Conservation (phyloP, 2,113 vertebrate genomes). For the Dermatemys mawii region DNA sequence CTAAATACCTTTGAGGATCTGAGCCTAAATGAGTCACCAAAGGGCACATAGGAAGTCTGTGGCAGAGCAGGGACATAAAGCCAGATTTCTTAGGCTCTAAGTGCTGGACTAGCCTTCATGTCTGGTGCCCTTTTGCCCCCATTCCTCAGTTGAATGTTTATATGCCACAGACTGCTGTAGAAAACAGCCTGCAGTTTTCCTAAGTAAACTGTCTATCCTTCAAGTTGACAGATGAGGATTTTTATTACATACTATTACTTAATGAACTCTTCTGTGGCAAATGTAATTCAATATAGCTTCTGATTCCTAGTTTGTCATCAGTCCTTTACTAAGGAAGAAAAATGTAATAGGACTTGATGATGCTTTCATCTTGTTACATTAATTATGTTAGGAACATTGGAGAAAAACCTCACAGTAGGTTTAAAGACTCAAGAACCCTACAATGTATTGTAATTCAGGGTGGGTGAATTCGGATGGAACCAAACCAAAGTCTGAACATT, state of each 20-base stretch:
- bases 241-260: conserved; percentile 76
- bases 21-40: background rate
- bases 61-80: background rate
- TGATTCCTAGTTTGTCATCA: conserved; percentile 76
- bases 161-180: conserved; percentile 49
- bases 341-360: conserved; percentile 65
- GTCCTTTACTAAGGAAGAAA: conserved; percentile 67
- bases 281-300: conserved; percentile 74
- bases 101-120: background rate
- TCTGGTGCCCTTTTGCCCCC: background rate
- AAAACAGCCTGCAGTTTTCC: conserved; percentile 66
- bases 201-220: conserved; percentile 72
- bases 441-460: background rate
- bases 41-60: background rate
- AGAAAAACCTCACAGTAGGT: conserved; percentile 57
- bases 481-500: background rate
- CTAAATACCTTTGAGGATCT: background rate
- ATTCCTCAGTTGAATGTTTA: conserved; percentile 2
- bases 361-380: conserved; percentile 76
- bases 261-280: conserved; percentile 80
- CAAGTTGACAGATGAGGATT: conserved; percentile 72
- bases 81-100: background rate
- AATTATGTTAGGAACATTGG: conserved; percentile 74
- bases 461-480: background rate
- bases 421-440: conserved; percentile 24